Evolutionary conservation across 2,797 vertebrate species (phyloP), one percentile per base, ranked within the genome.

Genomic region (Ara ararauna): DNA sequence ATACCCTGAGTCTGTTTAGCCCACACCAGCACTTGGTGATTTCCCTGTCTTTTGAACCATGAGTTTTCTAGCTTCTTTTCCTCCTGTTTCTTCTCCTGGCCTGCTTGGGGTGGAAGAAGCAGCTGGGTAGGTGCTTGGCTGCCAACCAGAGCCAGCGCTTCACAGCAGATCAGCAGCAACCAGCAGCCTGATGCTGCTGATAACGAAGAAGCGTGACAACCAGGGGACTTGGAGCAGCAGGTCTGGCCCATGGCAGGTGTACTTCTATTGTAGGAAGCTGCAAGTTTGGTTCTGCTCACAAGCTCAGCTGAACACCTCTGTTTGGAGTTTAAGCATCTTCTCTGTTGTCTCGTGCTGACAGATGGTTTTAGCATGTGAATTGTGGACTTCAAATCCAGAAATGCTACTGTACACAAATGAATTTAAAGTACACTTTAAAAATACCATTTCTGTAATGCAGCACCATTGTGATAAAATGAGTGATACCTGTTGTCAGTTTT

Each of bases 121-220:
- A 48, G 65, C 48, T 53, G 79, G 61, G 36, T 14, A 24, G 66
- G 14, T n/a, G 42, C 42, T 4, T 10, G 54, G 56, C 79, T 65
- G 58, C 36, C 42, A 44, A 32, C 36, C 53, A 29, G 65, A 48
- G 42, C 64, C 68, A 27, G 10, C 15, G 21, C 23, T 7, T 45
- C 18, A 5, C 8, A 8, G n/a, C 27, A 11, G 23, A 11, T 29
- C 10, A 9, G 1, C 58, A 30, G 9, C 64, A 71, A 5, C 61
- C 10, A 5, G 45, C 36, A 36, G 14, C 0, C 5, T 2, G 10
- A 3, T 20, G 26, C 3, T 77, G 61, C 73, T 21, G 68, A 11
- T 15, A 3, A 3, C 0, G 16, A 2, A 1, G 21, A 53, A 47
- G 8, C 6, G 0, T 10, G 42, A 16, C 17, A n/a, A 9, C n/a